phyloP scores from a whole-genome alignment of 2,888 invertebrate species.

The Neria commutata region DNA sequence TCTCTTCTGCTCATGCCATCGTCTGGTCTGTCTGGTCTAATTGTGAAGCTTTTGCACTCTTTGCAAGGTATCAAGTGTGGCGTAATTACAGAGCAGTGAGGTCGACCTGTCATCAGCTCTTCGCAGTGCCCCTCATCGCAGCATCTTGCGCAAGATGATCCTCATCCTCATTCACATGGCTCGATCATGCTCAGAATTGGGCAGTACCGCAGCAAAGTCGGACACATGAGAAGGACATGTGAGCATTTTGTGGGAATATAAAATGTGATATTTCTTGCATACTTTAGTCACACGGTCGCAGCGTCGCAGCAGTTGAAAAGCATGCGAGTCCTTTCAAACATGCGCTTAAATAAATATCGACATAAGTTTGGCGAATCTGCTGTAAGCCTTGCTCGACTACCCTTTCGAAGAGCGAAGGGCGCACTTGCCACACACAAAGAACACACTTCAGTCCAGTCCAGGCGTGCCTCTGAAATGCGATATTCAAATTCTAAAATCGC shows the following conservation, averaged over 20 bases:
- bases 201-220: too few relatives aligned
- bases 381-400: too few relatives aligned
- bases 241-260: too few relatives aligned
- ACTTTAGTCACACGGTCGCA: too few relatives aligned
- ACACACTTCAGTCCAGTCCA: too few relatives aligned
- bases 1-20: conserved; percentile 4
- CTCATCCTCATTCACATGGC: not conserved
- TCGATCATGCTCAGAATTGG: too few relatives aligned
- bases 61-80: conserved; percentile 19
- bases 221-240: too few relatives aligned
- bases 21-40: not conserved
- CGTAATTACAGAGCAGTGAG: conserved; percentile 14
- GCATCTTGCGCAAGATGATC: too few relatives aligned
- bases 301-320: too few relatives aligned
- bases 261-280: too few relatives aligned
- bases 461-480: not conserved
- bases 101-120: conserved; percentile 7
- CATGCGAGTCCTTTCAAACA: too few relatives aligned
- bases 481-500: not conserved
- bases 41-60: not conserved
- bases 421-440: not conserved
- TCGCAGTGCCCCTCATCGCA: not conserved
- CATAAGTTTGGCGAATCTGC: too few relatives aligned
- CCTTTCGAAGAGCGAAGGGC: not conserved
- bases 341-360: not conserved